Conservation (phyloP, 2,797 vertebrate genomes). For the Anguilla pacifica region DNA sequence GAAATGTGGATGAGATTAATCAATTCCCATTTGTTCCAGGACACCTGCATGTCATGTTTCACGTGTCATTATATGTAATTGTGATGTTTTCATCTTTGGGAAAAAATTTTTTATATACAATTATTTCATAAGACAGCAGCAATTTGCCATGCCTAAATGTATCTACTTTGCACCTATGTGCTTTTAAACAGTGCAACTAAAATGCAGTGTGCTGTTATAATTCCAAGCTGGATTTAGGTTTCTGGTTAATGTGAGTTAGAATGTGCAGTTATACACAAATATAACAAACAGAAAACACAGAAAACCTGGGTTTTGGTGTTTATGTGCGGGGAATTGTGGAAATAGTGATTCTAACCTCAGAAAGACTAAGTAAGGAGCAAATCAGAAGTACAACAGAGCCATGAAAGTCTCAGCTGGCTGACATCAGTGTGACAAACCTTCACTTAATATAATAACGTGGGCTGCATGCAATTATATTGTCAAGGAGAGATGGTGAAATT, state of each 20-base stretch:
- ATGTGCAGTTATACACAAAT: background rate
- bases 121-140: background rate
- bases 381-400: no score
- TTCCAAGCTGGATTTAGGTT: no score
- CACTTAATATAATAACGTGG: slow-evolving; percentile 4
- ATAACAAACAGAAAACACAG: background rate
- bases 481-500: background rate
- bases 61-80: background rate
- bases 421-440: background rate
- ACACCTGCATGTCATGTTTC: background rate
- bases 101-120: background rate
- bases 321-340: no score
- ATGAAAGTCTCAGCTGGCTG: background rate
- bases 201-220: background rate
- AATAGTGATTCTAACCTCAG: no score
- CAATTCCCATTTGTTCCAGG: background rate
- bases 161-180: background rate
- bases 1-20: background rate
- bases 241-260: no score
- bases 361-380: no score
- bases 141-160: background rate
- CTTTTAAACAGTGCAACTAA: background rate
- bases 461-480: background rate
- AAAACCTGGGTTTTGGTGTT: background rate
- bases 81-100: background rate